Evolutionary conservation across 1,140 invertebrate genomes (phyloP).

Genomic region (Drosophila malerkotliana): DNA sequence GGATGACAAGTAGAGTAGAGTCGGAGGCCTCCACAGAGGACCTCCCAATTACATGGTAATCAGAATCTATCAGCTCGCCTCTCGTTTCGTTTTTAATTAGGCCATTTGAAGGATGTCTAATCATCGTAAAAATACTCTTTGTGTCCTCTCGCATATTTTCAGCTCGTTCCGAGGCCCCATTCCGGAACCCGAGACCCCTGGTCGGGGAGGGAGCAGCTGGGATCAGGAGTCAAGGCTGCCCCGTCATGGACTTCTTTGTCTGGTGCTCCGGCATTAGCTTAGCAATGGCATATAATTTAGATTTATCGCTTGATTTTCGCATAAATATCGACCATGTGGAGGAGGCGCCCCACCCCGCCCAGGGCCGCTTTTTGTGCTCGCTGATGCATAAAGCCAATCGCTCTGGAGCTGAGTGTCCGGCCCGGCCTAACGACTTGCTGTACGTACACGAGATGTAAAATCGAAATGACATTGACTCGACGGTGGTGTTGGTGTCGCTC

Average conservation of each 20-base stretch:
- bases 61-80: constrained; percentile 66
- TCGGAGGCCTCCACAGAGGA: constrained; percentile 8
- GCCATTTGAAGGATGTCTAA: constrained; percentile 49
- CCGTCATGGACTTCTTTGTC: constrained; percentile 41
- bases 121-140: constrained; percentile 72
- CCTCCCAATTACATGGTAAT: constrained; percentile 75
- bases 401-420: constrained; percentile 61
- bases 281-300: constrained; percentile 78
- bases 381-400: constrained; percentile 72
- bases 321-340: constrained; percentile 75
- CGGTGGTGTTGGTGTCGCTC: constrained; percentile 4
- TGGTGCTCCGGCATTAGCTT: constrained; percentile 37
- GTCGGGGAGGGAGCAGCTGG: neutral
- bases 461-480: constrained; percentile 55
- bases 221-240: constrained; percentile 35
- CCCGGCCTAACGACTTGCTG: constrained; percentile 70
- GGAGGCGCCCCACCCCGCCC: constrained; percentile 4
- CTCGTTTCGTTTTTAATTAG: constrained; percentile 71
- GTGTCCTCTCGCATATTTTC: constrained; percentile 1
- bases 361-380: constrained; percentile 67
- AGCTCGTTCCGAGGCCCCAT: neutral
- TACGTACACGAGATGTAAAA: constrained; percentile 62
- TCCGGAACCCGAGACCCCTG: neutral
- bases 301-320: constrained; percentile 78
- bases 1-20: constrained; percentile 64